Percentiles rank a stretch among this genome's conserved stretches.
Evolutionary conservation across 1,140 invertebrate species (phyloP).

Genomic region (Popillia japonica): DNA sequence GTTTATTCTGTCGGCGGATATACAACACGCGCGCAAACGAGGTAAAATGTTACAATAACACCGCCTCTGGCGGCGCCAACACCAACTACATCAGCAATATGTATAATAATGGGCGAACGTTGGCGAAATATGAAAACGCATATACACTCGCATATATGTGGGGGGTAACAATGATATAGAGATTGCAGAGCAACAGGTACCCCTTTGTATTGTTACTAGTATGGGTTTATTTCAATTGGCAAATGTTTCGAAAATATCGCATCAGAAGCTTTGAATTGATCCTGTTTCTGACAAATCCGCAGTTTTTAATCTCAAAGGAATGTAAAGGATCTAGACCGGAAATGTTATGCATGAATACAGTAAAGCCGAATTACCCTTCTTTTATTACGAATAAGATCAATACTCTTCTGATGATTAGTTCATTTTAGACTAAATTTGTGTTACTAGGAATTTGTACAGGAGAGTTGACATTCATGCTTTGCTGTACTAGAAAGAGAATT

Average conservation of each 20-base stretch:
- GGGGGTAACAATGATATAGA: slow-evolving; percentile 5
- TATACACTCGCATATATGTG: not conserved
- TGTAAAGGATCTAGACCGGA: not conserved
- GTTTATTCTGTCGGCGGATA: not conserved
- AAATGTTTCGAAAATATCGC: not conserved
- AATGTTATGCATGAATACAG: not conserved
- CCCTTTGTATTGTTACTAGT: not conserved
- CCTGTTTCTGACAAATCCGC: not conserved
- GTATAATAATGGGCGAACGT: slow-evolving; percentile 7
- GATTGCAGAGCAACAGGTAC: slow-evolving; percentile 13
- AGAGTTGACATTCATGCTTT: too few species aligned
- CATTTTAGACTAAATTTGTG: too few species aligned
- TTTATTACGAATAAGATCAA: not conserved
- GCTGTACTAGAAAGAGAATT: too few species aligned
- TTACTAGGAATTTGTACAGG: too few species aligned
- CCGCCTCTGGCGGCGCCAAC: not conserved
- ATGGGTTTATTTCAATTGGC: not conserved
- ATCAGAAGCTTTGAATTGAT: not conserved
- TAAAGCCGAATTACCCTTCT: not conserved
- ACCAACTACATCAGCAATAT: slow-evolving; percentile 1
- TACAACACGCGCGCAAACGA: not conserved
- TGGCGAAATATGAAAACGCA: slow-evolving; percentile 9
- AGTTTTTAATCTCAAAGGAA: not conserved
- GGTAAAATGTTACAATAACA: not conserved
- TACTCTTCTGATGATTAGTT: too few species aligned